Percentiles rank a stretch among this genome's conserved stretches.
Evolutionary conservation across 2,797 vertebrate genomes (phyloP).

Genomic region (Poeciliopsis turneri): DNA sequence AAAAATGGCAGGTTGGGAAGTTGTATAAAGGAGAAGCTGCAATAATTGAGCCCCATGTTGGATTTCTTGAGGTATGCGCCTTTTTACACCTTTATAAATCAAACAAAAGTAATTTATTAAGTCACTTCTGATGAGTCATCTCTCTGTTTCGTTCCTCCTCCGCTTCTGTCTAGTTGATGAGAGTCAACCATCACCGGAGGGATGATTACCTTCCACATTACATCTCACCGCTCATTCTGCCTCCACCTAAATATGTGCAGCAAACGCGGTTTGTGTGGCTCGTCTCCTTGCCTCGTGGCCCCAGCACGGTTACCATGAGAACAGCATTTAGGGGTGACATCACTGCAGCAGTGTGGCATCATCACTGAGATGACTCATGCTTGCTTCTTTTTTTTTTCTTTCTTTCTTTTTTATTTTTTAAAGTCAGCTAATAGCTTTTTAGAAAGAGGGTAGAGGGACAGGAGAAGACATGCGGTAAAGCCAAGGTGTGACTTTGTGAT

Average conservation of each 20-base stretch:
- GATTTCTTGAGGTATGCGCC: neutral
- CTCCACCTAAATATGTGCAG: neutral
- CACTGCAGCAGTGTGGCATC: slow-evolving; percentile 77
- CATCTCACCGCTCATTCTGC: slow-evolving; percentile 7
- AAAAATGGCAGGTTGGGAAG: neutral
- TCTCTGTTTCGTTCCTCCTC: slow-evolving; percentile 29
- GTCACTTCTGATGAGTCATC: neutral
- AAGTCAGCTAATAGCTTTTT: too few relatives aligned
- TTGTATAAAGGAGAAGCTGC: slow-evolving; percentile 1
- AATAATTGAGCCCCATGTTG: neutral
- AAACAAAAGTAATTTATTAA: neutral
- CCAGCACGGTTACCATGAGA: slow-evolving; percentile 73
- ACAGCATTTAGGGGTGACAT: slow-evolving; percentile 74
- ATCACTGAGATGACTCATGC: slow-evolving; percentile 75
- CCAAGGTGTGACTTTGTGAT: too few relatives aligned
- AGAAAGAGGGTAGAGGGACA: too few relatives aligned
- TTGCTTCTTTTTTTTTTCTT: neutral
- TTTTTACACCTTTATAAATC: neutral
- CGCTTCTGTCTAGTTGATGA: slow-evolving; percentile 21
- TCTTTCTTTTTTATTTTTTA: too few relatives aligned
- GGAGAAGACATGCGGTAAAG: too few relatives aligned
- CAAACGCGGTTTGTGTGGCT: slow-evolving; percentile 4
- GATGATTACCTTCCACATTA: slow-evolving; percentile 36
- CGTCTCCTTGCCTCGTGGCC: slow-evolving; percentile 31
- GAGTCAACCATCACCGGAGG: slow-evolving; percentile 5